Percentiles rank a stretch among this genome's conserved stretches.
phyloP scores from a whole-genome alignment of 2,888 invertebrate genomes.

The Pharmacophagus antenor region DNA sequence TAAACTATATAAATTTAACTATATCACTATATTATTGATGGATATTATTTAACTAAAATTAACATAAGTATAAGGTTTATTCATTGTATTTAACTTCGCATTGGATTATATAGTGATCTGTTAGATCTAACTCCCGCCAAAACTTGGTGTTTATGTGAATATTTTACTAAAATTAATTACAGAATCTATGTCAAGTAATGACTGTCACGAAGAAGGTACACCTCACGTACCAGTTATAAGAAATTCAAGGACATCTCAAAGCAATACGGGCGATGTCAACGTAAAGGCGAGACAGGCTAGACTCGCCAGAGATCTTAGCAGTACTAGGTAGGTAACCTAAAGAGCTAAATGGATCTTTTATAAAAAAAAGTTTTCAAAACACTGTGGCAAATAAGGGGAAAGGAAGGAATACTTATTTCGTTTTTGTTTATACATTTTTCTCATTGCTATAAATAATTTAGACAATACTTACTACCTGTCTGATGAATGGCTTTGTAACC shows the following conservation, averaged over 20 bases:
- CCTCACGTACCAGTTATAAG: slow-evolving; percentile 72
- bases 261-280: slow-evolving; percentile 65
- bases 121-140: not conserved
- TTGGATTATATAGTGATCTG: no score
- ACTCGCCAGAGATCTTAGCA: slow-evolving; percentile 69
- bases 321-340: slow-evolving; percentile 55
- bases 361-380: slow-evolving; percentile 12
- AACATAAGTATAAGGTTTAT: not conserved
- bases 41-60: not conserved
- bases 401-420: slow-evolving; percentile 56
- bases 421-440: slow-evolving; percentile 31
- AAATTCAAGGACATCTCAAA: slow-evolving; percentile 55
- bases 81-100: no score
- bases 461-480: no score
- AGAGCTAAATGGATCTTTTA: not conserved
- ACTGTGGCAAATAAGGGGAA: slow-evolving; percentile 75
- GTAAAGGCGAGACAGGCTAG: slow-evolving; percentile 73
- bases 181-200: slow-evolving; percentile 73
- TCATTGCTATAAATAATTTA: no score
- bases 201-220: slow-evolving; percentile 63
- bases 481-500: slow-evolving; percentile 35
- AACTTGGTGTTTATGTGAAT: not conserved
- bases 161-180: slow-evolving; percentile 33
- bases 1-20: no score
- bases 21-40: no score